Base-by-base conservation (phyloP, 2,888 invertebrate species). In the Xestia rhomboidea region DNA sequence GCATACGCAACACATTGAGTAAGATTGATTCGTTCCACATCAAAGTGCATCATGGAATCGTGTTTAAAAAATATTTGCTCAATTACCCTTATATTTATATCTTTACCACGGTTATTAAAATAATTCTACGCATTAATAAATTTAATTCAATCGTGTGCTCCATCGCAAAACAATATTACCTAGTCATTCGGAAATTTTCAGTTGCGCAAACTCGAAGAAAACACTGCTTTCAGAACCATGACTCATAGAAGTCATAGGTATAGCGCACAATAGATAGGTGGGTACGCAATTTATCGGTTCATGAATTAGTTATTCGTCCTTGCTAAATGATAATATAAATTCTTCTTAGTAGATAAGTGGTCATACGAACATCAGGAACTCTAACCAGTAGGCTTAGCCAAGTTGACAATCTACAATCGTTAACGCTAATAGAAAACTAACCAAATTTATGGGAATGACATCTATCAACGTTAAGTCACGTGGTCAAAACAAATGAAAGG, bases 11-110 rank as follows among this genome's bases (percentile, higher is more conserved):
- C 38, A 54, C 27, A 70, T 82, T 79, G 64, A 76, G 68, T 67
- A 73, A 75, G 57, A 82, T 79, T 62, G 21, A 82, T 87, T 85
- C 54, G 62, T 60, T 76, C 63, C 57, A 73, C 72, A 41, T 75
- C 57, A 68, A 79, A 77, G 63, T 78, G 70, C 51, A 84, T 57
- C 73, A 73, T 62, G 51, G 64, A 78, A 71, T 69, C 57, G 67
- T 54, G 69, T 73, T 83, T 64, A 67, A 46, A 21, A 85, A 85
- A 68, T 73, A 73, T 82, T 73, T 49, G 27, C 34, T 68, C 82
- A 82, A 83, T 83, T 73, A 7, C 57, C 24, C 44, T 34, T 38
- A 64, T 60, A 64, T 24, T 38, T 34, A 63, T 82, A 54, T 60
- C 27, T 69, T 34, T 54, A 13, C 4, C 4, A 73, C 51, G 70